A percentile compares a stretch with the other conserved stretches of the same genome.
phyloP scores from a whole-genome alignment of 2,888 invertebrate genomes.

The Linyphia triangularis region DNA sequence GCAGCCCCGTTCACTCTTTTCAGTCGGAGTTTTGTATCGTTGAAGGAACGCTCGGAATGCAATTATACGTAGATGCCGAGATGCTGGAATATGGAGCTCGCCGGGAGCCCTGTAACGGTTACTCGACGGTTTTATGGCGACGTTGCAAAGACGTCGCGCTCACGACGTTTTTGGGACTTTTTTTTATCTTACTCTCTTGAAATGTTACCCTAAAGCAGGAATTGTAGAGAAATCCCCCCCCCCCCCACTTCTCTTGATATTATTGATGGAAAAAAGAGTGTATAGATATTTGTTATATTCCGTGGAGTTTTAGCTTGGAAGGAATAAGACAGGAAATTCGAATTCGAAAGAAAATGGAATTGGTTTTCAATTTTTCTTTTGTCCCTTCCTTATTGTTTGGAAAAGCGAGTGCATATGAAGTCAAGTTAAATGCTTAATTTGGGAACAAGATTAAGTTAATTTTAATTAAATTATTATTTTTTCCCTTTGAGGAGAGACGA shows the following conservation, averaged over 20 bases:
- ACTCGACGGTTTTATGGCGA: slow-evolving; percentile 15
- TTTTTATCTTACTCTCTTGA: background rate
- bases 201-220: background rate
- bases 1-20: slow-evolving; percentile 31
- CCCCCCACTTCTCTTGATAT: background rate
- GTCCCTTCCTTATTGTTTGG: no score
- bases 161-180: background rate
- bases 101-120: background rate
- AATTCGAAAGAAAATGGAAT: no score
- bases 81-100: background rate
- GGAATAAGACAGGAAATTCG: no score
- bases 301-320: no score
- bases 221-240: no score
- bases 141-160: background rate
- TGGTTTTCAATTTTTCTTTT: no score
- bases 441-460: no score
- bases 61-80: slow-evolving; percentile 54
- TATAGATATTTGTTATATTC: no score
- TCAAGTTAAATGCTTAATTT: no score
- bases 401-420: no score
- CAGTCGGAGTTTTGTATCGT: slow-evolving; percentile 33
- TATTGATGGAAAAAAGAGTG: background rate
- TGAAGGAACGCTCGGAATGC: slow-evolving; percentile 55
- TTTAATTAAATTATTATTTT: no score
- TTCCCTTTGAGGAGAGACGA: no score